phyloP scores from a whole-genome alignment of 2,888 invertebrate species.

The Chrysolina oricalcia region DNA sequence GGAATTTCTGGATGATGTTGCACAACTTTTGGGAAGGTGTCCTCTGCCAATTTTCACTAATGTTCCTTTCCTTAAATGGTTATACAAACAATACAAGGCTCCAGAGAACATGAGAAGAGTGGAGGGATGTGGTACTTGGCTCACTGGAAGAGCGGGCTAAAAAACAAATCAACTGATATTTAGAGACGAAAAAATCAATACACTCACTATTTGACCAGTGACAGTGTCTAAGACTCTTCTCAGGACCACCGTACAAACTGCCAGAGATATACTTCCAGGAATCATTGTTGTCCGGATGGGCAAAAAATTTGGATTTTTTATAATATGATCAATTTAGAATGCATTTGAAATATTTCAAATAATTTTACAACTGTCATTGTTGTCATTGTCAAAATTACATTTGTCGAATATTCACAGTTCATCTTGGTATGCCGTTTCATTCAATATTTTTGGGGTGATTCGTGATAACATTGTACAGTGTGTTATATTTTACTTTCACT shows the following conservation, averaged over 20 bases:
- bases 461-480: background rate
- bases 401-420: background rate
- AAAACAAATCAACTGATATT: slow-evolving; percentile 17
- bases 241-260: slow-evolving; percentile 50
- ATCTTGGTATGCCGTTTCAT: background rate
- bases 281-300: slow-evolving; percentile 41
- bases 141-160: slow-evolving; percentile 36
- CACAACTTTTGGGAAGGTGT: slow-evolving; percentile 21
- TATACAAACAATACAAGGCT: slow-evolving; percentile 46
- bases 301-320: slow-evolving; percentile 36
- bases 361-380: slow-evolving; percentile 19
- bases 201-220: slow-evolving; percentile 46
- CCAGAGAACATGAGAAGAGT: slow-evolving; percentile 48
- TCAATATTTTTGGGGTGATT: background rate
- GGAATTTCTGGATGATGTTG: background rate
- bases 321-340: slow-evolving; percentile 31
- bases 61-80: slow-evolving; percentile 47
- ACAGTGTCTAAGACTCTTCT: slow-evolving; percentile 48
- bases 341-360: slow-evolving; percentile 28
- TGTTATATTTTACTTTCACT: no score
- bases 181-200: background rate
- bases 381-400: slow-evolving; percentile 27
- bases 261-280: slow-evolving; percentile 48
- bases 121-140: slow-evolving; percentile 39
- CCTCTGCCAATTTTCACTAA: slow-evolving; percentile 49